Evolutionary conservation across 2,797 vertebrate species (phyloP), one percentile per base, ranked within the genome.

Genomic region (Enteromius treurensis): DNA sequence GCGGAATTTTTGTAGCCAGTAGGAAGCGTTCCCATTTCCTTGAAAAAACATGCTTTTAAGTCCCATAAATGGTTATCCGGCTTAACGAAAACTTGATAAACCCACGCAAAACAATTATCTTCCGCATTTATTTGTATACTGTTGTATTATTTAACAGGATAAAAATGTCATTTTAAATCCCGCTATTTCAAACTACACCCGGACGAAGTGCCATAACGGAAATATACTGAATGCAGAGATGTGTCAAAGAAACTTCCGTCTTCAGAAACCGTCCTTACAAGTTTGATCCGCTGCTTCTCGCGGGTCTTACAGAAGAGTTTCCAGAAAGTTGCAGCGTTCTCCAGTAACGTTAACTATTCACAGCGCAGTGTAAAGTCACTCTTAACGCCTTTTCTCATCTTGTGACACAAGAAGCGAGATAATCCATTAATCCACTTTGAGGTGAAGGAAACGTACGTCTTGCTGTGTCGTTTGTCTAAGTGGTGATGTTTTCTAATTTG

Each of bases 401-500:
- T 71, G 47, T 75, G 60, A 74, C 68, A 65, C 60, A 19, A 26
- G 6, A 83, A 67, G 77, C 40, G 68, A 86, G 29, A 86, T 84
- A 81, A 86, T 81, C 86, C 74, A 23, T 45, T 84, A 84, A 79
- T 87, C 71, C 74, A 82, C n/a, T 71, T 83, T 83, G 32, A 75
- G 42, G 21, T 62, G 76, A 76, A 62, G 53, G 55, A 58, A 62
- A 37, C 21, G 65, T 62, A 53, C 53, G 49, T 51, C 53, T 32
- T 42, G 45, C 5, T 65, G 21, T 34, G 45, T 76, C 32, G 60
- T 65, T 77, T 42, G n/a, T 21, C 29, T 60, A 51, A 29, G 32
- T 51, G 26, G 4, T 62, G 47, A 82, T 55, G 71, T 40, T 67
- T 67, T 65, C 47, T 75, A 23, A 4, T 75, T 23, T 40, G 34